phyloP scores from a whole-genome alignment of 2,888 invertebrate genomes.

The Nomada hirtipes region DNA sequence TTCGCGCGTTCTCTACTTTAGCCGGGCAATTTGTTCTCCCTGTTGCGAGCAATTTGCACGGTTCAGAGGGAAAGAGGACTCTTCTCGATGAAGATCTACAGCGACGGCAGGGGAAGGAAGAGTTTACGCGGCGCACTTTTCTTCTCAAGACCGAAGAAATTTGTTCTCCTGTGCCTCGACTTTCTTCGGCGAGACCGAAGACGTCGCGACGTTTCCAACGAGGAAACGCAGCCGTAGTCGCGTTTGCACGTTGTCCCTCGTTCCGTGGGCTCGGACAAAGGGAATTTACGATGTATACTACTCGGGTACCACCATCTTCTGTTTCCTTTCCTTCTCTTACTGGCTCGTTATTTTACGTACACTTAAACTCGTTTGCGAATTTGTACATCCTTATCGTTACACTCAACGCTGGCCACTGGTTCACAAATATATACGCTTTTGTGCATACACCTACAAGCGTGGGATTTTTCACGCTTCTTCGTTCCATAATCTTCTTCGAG shows the following conservation, averaged over 20 bases:
- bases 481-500: slow-evolving; percentile 7
- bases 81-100: slow-evolving; percentile 4
- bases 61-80: background rate
- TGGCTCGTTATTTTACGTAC: slow-evolving; percentile 22
- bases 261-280: slow-evolving; percentile 62
- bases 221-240: slow-evolving; percentile 3
- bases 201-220: background rate
- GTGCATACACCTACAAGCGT: background rate
- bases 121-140: slow-evolving; percentile 17
- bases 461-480: slow-evolving; percentile 3
- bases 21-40: background rate
- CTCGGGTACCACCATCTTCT: slow-evolving; percentile 20
- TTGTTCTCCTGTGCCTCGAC: background rate
- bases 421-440: slow-evolving; percentile 19
- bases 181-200: slow-evolving; percentile 14
- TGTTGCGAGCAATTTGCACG: too few species aligned
- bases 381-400: background rate
- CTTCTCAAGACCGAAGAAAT: slow-evolving; percentile 17
- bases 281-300: slow-evolving; percentile 68
- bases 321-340: slow-evolving; percentile 21
- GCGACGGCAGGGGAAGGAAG: background rate
- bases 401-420: slow-evolving; percentile 19
- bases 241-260: slow-evolving; percentile 30
- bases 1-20: background rate
- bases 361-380: background rate